These are phyloP conservation scores for Spodoptera frugiperda DNA, from an alignment of 1,140 invertebrate species.

Conservation along the genomic window DNA sequence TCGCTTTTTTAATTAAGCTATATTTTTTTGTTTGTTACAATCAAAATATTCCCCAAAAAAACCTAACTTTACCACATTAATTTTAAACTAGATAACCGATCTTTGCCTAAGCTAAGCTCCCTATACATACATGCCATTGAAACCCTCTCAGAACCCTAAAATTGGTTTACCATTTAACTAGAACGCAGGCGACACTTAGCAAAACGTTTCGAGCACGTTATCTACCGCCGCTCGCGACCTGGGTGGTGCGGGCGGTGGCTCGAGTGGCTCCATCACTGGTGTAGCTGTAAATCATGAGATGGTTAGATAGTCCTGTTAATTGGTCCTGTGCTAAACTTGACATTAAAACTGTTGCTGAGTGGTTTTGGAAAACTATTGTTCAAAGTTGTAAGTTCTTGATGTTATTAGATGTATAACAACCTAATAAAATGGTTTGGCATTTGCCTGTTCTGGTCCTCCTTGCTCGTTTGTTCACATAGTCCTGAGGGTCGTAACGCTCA, in stretches of 20 bases:
- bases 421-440: too few species aligned
- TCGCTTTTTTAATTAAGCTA: too few species aligned
- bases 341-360: background rate
- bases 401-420: too few species aligned
- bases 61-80: too few species aligned
- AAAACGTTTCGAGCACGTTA: slow-evolving; percentile 31
- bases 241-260: slow-evolving; percentile 42
- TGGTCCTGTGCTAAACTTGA: background rate
- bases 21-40: too few species aligned
- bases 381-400: too few species aligned
- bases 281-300: slow-evolving; percentile 37
- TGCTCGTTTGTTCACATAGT: too few species aligned
- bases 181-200: slow-evolving; percentile 39
- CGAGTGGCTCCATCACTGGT: slow-evolving; percentile 14
- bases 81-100: too few species aligned
- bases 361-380: background rate
- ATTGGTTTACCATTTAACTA: background rate
- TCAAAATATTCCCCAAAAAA: too few species aligned
- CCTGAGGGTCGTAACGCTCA: too few species aligned
- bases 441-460: too few species aligned
- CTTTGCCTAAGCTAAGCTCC: too few species aligned
- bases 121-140: background rate
- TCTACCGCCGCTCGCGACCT: slow-evolving; percentile 23
- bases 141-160: slow-evolving; percentile 18
- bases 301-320: slow-evolving; percentile 29